Evolutionary conservation across 1,140 invertebrate species (phyloP).

Genomic region (Stenopsyche tienmushanensis): DNA sequence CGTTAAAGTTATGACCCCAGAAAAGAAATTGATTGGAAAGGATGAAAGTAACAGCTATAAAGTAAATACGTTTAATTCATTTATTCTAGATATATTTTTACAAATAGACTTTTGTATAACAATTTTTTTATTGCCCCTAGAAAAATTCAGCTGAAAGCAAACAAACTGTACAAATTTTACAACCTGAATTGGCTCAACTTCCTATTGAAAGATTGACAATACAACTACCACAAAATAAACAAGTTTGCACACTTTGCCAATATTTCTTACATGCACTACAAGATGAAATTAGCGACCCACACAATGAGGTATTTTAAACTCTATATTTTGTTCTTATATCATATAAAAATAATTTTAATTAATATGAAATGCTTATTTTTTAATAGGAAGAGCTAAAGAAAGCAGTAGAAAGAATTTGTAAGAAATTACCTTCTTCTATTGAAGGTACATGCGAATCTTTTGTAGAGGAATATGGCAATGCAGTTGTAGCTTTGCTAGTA

Average conservation of each 20-base stretch:
- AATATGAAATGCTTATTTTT: constrained; percentile 16
- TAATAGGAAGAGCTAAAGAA: constrained; percentile 64
- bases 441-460: constrained; percentile 70
- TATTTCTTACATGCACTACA: constrained; percentile 81
- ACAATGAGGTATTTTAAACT: constrained; percentile 60
- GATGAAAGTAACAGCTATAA: constrained; percentile 49
- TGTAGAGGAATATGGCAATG: constrained; percentile 73
- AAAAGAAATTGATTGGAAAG: constrained; percentile 44
- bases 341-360: constrained; percentile 22
- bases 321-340: constrained; percentile 14
- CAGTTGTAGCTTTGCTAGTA: constrained; percentile 73
- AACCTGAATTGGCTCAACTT: constrained; percentile 56
- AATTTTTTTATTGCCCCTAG: constrained; percentile 14
- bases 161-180: constrained; percentile 43
- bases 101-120: background rate
- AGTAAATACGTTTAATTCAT: constrained; percentile 13
- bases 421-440: constrained; percentile 65
- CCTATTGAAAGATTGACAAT: constrained; percentile 66
- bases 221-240: constrained; percentile 53
- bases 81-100: background rate
- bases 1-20: constrained; percentile 42
- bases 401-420: constrained; percentile 67
- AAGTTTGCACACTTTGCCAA: constrained; percentile 76
- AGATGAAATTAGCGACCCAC: constrained; percentile 66
- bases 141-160: constrained; percentile 38